Conservation (phyloP, 2,797 vertebrate species). For the Brachyrhaphis roseni region DNA sequence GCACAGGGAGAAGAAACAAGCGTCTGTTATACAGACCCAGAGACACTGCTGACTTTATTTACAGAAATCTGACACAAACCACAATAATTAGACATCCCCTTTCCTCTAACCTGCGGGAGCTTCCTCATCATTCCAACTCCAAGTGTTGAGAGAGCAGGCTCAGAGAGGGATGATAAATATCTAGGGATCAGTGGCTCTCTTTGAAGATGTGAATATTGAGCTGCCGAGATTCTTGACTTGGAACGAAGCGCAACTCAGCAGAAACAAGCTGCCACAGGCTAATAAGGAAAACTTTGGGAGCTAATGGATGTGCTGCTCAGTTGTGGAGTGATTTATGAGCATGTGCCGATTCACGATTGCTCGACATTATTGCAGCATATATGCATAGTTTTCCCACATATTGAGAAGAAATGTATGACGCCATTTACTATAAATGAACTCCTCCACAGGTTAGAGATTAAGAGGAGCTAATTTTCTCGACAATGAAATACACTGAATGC, state of each 20-base stretch:
- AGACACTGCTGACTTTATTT: slow-evolving; percentile 64
- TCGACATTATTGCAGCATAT: slow-evolving; percentile 4
- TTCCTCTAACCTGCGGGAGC: slow-evolving; percentile 52
- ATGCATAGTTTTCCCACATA: background rate
- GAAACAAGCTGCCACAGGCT: slow-evolving; percentile 41
- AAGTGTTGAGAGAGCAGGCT: slow-evolving; percentile 36
- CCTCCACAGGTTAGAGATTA: background rate
- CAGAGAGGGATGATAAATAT: slow-evolving; percentile 54
- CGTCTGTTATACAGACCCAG: slow-evolving; percentile 43
- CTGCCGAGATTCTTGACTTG: slow-evolving; percentile 48
- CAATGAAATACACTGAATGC: slow-evolving; percentile 1
- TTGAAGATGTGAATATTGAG: slow-evolving; percentile 59
- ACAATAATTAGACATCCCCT: slow-evolving; percentile 66
- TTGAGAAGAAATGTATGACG: background rate
- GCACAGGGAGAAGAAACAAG: slow-evolving; percentile 54
- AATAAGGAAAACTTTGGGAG: slow-evolving; percentile 44
- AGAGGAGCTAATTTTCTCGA: background rate
- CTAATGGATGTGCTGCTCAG: slow-evolving; percentile 15
- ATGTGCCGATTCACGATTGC: slow-evolving; percentile 10
- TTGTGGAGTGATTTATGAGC: slow-evolving; percentile 14
- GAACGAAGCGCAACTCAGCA: slow-evolving; percentile 56
- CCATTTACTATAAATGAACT: background rate
- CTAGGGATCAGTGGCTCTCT: slow-evolving; percentile 53
- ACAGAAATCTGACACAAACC: slow-evolving; percentile 59
- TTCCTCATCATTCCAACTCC: slow-evolving; percentile 41